phyloP scores from a whole-genome alignment of 2,888 invertebrate species.

The Ophioninae sp. region DNA sequence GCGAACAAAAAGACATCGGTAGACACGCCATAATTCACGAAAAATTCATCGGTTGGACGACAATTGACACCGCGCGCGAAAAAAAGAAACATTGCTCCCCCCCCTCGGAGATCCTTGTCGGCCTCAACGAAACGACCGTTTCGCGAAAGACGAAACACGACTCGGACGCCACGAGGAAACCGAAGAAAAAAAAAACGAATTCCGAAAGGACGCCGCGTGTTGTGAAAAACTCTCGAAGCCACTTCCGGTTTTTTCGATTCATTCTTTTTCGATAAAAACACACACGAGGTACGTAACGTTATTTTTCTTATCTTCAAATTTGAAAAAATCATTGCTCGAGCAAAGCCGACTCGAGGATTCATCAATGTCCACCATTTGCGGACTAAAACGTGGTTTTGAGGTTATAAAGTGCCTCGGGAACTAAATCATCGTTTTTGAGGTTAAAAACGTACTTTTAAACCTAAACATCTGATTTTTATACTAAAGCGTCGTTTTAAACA shows the following conservation, averaged over 20 bases:
- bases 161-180: neutral
- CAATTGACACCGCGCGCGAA: slow-evolving; percentile 31
- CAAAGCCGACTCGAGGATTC: neutral
- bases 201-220: neutral
- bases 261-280: slow-evolving; percentile 26
- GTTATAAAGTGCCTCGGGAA: neutral
- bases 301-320: neutral
- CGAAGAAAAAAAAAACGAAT: neutral
- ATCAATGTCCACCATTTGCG: slow-evolving; percentile 12
- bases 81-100: slow-evolving; percentile 4
- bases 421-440: neutral
- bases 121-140: neutral
- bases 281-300: slow-evolving; percentile 34
- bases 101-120: neutral
- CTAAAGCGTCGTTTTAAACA: no score
- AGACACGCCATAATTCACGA: neutral
- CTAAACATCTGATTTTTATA: no score
- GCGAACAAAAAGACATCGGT: slow-evolving; percentile 17
- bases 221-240: neutral
- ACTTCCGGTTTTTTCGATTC: neutral
- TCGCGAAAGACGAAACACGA: neutral
- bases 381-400: neutral
- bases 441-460: neutral
- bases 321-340: neutral
- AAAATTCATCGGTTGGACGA: neutral